Percentiles rank a stretch among this genome's conserved stretches.
Evolutionary conservation across 2,888 invertebrate species (phyloP).

Genomic region (Sylvicola cinctus): DNA sequence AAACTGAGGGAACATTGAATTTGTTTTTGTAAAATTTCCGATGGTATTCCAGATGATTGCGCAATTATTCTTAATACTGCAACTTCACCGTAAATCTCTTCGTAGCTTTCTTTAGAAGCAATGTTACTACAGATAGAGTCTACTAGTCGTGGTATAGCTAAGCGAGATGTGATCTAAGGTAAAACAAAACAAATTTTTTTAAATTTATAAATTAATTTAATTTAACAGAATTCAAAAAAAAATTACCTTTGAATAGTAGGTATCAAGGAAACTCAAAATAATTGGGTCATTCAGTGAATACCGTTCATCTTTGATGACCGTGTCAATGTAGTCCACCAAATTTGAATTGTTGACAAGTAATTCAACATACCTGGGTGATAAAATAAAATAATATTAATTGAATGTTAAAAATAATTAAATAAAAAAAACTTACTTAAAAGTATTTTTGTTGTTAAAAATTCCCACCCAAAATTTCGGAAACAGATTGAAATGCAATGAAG

Average conservation of each 20-base stretch:
- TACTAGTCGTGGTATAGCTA: conserved; percentile 23
- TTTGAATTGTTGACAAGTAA: conserved; percentile 64
- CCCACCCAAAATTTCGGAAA: conserved; percentile 88
- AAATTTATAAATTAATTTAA: neutral
- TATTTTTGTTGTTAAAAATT: conserved; percentile 39
- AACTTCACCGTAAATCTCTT: conserved; percentile 25
- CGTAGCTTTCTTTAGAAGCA: conserved; percentile 24
- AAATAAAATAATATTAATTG: conserved; percentile 7
- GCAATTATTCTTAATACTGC: conserved; percentile 26
- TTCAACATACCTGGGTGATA: conserved; percentile 45
- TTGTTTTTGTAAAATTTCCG: conserved; percentile 20
- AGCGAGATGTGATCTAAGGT: conserved; percentile 18
- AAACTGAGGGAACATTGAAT: conserved; percentile 20
- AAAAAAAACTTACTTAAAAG: conserved; percentile 19
- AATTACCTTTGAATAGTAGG: conserved; percentile 70
- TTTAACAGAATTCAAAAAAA: too few relatives aligned
- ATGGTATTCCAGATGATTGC: conserved; percentile 22
- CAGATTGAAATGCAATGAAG: conserved; percentile 67
- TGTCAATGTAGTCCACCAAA: conserved; percentile 75
- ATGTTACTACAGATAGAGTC: conserved; percentile 25
- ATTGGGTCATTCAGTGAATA: conserved; percentile 63
- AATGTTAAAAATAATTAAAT: neutral
- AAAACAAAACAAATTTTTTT: conserved; percentile 1
- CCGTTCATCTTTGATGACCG: conserved; percentile 73
- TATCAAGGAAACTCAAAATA: conserved; percentile 71